Conservation (phyloP, 1,140 invertebrate species). For the Mizuhopecten yessoensis region DNA sequence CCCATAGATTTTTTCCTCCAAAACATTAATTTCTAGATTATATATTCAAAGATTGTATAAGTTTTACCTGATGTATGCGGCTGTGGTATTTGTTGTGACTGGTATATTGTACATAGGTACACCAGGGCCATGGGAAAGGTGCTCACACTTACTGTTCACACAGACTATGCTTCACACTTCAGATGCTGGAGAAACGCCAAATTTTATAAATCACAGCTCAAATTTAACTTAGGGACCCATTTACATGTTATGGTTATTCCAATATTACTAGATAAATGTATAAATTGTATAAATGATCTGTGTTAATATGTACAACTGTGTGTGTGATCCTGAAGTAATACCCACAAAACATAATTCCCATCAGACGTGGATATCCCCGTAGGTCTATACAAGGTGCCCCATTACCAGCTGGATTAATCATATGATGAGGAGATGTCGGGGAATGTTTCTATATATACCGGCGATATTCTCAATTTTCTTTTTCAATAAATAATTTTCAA, state of each 20-base stretch:
- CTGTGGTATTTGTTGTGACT: not conserved
- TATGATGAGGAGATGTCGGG: not conserved
- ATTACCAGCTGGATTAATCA: not conserved
- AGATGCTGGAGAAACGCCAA: slow-evolving; percentile 37
- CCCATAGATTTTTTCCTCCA: slow-evolving; percentile 1
- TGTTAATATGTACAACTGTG: not conserved
- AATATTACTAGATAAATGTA: slow-evolving; percentile 26
- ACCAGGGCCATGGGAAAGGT: not conserved
- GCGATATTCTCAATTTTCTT: not conserved
- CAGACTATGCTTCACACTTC: slow-evolving; percentile 5
- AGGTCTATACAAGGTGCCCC: not conserved
- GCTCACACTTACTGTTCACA: not conserved
- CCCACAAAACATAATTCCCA: not conserved
- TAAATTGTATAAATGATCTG: slow-evolving; percentile 10
- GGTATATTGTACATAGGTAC: not conserved
- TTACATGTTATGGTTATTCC: not conserved
- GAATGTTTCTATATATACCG: not conserved
- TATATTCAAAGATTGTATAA: not conserved
- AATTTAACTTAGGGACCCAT: not conserved
- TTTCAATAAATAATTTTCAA: not conserved
- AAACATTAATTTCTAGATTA: slow-evolving; percentile 29
- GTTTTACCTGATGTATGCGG: slow-evolving; percentile 1
- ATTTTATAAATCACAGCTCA: not conserved
- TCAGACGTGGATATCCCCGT: not conserved
- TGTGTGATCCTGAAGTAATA: not conserved